Evolutionary conservation across 2,113 vertebrate genomes (phyloP).

Genomic region (Rousettus leschenaultii): DNA sequence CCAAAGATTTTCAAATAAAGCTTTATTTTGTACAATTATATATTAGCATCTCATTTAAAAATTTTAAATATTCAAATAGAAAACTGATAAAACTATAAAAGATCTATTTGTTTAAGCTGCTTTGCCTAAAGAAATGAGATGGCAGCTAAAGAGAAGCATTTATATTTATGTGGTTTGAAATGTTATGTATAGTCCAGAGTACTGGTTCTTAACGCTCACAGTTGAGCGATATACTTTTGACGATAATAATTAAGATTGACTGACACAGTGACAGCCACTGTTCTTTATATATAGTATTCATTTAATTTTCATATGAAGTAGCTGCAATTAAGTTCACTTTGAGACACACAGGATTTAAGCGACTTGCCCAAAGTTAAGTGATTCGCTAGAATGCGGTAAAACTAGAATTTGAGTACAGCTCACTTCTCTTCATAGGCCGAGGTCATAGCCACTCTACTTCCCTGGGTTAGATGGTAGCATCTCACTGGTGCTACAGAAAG

Average conservation of each 20-base stretch:
- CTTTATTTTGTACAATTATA: background rate
- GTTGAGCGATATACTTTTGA: background rate
- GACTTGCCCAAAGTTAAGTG: background rate
- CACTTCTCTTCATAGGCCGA: background rate
- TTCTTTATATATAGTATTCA: background rate
- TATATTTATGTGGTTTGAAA: background rate
- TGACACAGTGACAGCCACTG: background rate
- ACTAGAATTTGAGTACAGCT: background rate
- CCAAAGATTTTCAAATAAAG: background rate
- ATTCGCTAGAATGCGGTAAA: background rate
- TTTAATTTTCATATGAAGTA: background rate
- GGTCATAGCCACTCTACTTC: background rate
- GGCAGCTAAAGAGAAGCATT: background rate
- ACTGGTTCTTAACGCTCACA: background rate
- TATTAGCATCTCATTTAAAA: background rate
- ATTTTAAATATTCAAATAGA: background rate
- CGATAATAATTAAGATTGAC: background rate
- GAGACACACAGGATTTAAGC: background rate
- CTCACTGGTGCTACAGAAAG: background rate
- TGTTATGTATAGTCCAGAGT: background rate
- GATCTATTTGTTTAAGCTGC: background rate
- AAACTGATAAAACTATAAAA: background rate
- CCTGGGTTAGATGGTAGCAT: background rate
- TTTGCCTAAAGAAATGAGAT: background rate
- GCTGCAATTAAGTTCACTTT: background rate